Evolutionary conservation across 2,888 invertebrate genomes (phyloP), one percentile per base, ranked within the genome.

Genomic region (Petrolisthes cinctipes): DNA sequence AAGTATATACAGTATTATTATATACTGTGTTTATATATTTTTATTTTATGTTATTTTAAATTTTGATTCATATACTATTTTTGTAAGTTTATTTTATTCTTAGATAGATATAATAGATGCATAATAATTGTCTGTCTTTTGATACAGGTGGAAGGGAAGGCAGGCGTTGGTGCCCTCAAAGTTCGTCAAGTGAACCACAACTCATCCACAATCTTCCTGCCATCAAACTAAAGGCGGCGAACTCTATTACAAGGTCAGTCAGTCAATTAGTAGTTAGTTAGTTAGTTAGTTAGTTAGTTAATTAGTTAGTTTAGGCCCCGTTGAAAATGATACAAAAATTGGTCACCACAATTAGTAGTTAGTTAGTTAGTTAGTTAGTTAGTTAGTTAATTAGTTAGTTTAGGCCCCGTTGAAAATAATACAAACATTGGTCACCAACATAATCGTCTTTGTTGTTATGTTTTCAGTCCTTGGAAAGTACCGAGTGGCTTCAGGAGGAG

Each of bases 231-330:
- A 84, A 71, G 89, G 89, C 51, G 89, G 89, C 57, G 89, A 86
- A 9, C 71, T 89, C 53, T 86, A 89, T 37, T 89, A 89, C 79
- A 86, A 89, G 89, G 89, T 86, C 54, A 37, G 80, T 78, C 61
- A 61, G 61, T 17, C 4, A 61, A 3, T 61, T 17, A 61, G 61
- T 17, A 61, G 61, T 61, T 17, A 2, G 61, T 61, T 17, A 61
- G 61, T 61, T 61, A 2, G 61, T 61, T 17, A 2, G 61, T 61
- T 17, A 2, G 61, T 9, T 61, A 3, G 61, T 61, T 61, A 17
- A 3, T 61, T 4, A 61, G 61, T 61, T 4, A 61, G 61, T 61
- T n/a, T n/a, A n/a, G n/a, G n/a, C n/a, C n/a, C n/a, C n/a, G n/a
- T n/a, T n/a, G n/a, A n/a, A n/a, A n/a, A n/a, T n/a, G n/a, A n/a